These are phyloP conservation scores for Gavialis gangeticus DNA, from an alignment of 2,113 vertebrate species.

Conservation along the genomic window DNA sequence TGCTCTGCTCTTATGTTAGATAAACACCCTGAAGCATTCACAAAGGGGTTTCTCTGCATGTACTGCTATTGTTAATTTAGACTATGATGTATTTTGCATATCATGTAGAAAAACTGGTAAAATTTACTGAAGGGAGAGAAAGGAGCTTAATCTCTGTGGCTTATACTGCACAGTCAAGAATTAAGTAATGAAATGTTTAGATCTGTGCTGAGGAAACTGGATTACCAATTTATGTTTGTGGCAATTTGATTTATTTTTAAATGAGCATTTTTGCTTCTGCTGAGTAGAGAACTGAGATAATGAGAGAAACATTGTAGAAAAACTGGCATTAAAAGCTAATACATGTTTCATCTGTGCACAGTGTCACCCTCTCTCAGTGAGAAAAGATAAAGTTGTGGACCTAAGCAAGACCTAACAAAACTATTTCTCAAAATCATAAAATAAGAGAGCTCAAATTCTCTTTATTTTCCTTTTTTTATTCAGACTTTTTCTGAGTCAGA, in stretches of 20 bases:
- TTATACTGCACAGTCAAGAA: background rate
- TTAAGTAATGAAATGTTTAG: background rate
- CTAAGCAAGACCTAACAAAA: background rate
- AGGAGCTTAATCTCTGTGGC: background rate
- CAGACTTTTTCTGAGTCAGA: background rate
- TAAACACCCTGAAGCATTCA: background rate
- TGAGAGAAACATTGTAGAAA: background rate
- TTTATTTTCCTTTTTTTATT: background rate
- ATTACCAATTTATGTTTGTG: background rate
- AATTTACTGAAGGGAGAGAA: background rate
- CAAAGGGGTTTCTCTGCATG: background rate
- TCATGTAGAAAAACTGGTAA: background rate
- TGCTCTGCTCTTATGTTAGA: background rate
- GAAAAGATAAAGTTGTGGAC: background rate
- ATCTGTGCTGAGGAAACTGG: background rate
- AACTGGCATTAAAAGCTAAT: background rate
- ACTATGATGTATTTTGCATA: rapidly evolving
- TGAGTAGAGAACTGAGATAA: background rate
- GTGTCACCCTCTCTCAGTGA: background rate
- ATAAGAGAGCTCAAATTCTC: background rate
- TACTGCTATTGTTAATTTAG: background rate
- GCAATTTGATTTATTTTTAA: background rate
- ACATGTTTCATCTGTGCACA: background rate
- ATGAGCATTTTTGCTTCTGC: background rate
- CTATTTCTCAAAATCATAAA: background rate